These are phyloP conservation scores for Araneus ventricosus DNA, from an alignment of 1,140 invertebrate genomes.

Conservation along the genomic window DNA sequence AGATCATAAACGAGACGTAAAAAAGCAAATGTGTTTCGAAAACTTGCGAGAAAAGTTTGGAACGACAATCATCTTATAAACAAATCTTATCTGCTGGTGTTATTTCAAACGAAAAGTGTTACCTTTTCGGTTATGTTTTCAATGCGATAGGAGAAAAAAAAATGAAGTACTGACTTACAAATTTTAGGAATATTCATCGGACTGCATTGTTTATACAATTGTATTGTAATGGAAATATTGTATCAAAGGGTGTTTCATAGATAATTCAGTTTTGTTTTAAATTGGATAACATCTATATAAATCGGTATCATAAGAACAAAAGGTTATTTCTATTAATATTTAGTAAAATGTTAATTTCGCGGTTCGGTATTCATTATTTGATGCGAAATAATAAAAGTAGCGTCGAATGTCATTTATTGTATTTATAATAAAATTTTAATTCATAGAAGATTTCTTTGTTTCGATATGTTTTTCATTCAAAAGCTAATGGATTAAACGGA, in stretches of 20 bases:
- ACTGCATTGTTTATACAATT: background rate
- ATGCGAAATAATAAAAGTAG: background rate
- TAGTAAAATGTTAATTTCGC: background rate
- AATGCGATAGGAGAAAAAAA: background rate
- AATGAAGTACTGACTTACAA: background rate
- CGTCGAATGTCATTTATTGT: too few relatives aligned
- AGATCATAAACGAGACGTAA: background rate
- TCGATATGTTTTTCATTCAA: too few relatives aligned
- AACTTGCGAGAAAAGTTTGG: background rate
- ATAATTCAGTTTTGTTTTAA: background rate
- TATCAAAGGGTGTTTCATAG: background rate
- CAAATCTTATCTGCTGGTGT: background rate
- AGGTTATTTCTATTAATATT: background rate
- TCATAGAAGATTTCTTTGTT: too few relatives aligned
- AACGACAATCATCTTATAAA: background rate
- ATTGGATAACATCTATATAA: background rate
- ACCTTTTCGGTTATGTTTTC: background rate
- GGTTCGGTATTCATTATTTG: background rate
- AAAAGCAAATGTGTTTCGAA: background rate
- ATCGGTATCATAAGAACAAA: background rate
- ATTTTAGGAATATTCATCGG: background rate
- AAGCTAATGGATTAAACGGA: too few relatives aligned
- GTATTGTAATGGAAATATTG: conserved; percentile 8
- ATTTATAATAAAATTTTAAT: too few relatives aligned
- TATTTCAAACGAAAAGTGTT: background rate